Percentiles rank a stretch among this genome's conserved stretches.
phyloP scores from a whole-genome alignment of 2,888 invertebrate genomes.

The Cryptocephalus primarius region DNA sequence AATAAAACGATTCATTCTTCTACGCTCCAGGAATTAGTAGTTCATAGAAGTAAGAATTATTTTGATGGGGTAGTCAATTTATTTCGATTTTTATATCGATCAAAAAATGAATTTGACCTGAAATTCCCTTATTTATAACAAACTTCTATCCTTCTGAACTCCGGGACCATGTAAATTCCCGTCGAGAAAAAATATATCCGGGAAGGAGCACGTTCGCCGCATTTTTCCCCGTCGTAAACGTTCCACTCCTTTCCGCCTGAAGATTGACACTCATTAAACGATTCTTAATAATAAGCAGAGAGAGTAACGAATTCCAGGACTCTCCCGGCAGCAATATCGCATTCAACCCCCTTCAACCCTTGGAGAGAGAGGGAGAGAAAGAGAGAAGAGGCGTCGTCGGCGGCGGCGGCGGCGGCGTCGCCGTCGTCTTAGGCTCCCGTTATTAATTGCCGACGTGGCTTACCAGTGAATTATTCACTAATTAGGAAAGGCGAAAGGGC shows the following conservation, averaged over 20 bases:
- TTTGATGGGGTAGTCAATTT: too few relatives aligned
- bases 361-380: slow-evolving; percentile 1
- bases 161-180: too few relatives aligned
- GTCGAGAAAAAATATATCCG: too few relatives aligned
- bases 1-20: too few relatives aligned
- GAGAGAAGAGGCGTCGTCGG: too few relatives aligned
- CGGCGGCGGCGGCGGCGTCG: neutral
- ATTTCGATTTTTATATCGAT: too few relatives aligned
- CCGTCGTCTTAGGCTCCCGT: slow-evolving; percentile 17
- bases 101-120: too few relatives aligned
- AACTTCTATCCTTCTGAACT: too few relatives aligned
- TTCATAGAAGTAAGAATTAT: too few relatives aligned
- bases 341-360: slow-evolving; percentile 20
- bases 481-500: slow-evolving; percentile 37
- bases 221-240: neutral
- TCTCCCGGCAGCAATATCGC: slow-evolving; percentile 15
- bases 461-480: slow-evolving; percentile 44
- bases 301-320: slow-evolving; percentile 14
- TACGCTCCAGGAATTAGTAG: too few relatives aligned
- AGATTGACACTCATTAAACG: slow-evolving; percentile 19
- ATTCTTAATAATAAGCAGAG: slow-evolving; percentile 17
- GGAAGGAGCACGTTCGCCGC: too few relatives aligned
- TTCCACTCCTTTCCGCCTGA: neutral
- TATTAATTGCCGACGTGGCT: slow-evolving; percentile 41
- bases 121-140: too few relatives aligned